Percentiles rank a stretch among this genome's conserved stretches.
These are phyloP conservation scores for Drosophila demipolita DNA, from an alignment of 2,888 invertebrate species.

Conservation along the genomic window DNA sequence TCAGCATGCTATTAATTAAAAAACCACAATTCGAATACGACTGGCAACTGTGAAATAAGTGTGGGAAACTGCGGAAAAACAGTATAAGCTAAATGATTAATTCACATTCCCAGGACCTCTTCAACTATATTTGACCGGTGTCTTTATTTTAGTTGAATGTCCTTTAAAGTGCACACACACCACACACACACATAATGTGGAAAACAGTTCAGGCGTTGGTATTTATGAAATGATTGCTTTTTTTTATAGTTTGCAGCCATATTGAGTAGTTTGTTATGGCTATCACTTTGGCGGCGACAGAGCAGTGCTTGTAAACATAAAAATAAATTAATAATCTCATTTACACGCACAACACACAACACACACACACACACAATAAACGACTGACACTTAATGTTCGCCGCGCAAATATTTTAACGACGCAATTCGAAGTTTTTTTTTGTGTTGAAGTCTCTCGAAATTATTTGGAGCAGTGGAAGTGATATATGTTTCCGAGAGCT, in stretches of 20 bases:
- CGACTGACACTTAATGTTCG: slow-evolving; percentile 58
- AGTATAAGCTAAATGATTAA: slow-evolving; percentile 23
- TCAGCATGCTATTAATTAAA: slow-evolving; percentile 75
- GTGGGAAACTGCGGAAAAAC: slow-evolving; percentile 14
- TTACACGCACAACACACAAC: slow-evolving; percentile 2
- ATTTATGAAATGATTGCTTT: slow-evolving; percentile 12
- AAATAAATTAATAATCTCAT: slow-evolving; percentile 71
- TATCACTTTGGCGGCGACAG: slow-evolving; percentile 57
- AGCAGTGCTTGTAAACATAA: slow-evolving; percentile 64
- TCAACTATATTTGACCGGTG: background rate
- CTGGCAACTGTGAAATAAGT: background rate
- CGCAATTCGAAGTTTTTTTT: slow-evolving; percentile 48
- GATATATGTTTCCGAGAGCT: background rate
- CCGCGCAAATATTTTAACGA: slow-evolving; percentile 69
- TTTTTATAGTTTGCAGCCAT: slow-evolving; percentile 45
- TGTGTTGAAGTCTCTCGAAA: slow-evolving; percentile 4
- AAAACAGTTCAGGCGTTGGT: background rate
- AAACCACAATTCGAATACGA: slow-evolving; percentile 48
- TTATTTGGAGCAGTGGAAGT: background rate
- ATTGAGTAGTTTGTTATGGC: slow-evolving; percentile 52
- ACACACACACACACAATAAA: slow-evolving; percentile 40
- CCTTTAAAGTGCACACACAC: slow-evolving; percentile 5
- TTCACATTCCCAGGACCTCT: slow-evolving; percentile 13
- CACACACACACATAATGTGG: background rate
- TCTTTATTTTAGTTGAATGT: slow-evolving; percentile 16